phyloP scores from a whole-genome alignment of 2,113 vertebrate genomes.

The Apaloderma vittatum region DNA sequence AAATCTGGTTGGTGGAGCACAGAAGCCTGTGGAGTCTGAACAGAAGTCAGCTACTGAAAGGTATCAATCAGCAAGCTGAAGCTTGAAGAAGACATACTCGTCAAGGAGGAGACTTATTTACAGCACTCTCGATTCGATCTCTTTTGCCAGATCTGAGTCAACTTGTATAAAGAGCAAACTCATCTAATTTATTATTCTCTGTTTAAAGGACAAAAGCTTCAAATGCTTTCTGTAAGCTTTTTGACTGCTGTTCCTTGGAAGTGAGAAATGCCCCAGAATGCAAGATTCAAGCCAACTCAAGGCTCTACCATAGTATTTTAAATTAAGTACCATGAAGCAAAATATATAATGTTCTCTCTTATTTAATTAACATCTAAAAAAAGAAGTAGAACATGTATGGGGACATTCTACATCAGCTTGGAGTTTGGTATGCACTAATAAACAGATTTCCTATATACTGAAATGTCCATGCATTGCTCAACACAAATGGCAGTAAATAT shows the following conservation, averaged over 20 bases:
- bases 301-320: not conserved
- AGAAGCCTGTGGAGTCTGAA: not conserved
- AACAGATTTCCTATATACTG: not conserved
- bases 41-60: not conserved
- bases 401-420: not conserved
- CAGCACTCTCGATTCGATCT: not conserved
- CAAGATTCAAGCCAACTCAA: not conserved
- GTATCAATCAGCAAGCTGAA: not conserved
- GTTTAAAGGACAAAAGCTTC: not conserved
- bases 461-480: not conserved
- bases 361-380: not conserved
- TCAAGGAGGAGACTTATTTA: not conserved
- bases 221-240: not conserved
- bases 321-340: not conserved
- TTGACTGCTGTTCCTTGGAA: not conserved
- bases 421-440: not conserved
- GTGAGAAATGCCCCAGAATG: not conserved
- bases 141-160: not conserved
- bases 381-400: not conserved
- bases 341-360: not conserved
- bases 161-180: not conserved
- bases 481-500: not conserved
- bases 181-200: not conserved
- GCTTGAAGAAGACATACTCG: not conserved
- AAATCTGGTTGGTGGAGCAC: not conserved